Percentiles rank a stretch among this genome's conserved stretches.
Evolutionary conservation across 2,797 vertebrate genomes (phyloP).

Genomic region (Uromys caudimaculatus): DNA sequence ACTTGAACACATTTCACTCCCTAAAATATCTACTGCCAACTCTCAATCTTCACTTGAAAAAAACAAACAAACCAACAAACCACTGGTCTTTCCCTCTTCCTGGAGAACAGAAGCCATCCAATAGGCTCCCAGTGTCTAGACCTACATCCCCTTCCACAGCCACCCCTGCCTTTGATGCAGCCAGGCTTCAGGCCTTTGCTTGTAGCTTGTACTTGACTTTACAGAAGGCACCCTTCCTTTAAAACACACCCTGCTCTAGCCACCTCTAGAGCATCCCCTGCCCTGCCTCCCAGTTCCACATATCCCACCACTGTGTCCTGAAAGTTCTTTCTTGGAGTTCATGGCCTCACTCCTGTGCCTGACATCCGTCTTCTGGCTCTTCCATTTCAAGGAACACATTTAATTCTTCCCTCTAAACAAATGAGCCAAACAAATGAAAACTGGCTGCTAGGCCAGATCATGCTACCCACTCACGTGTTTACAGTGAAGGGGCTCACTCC

Average conservation of each 20-base stretch:
- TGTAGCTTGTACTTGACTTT: neutral
- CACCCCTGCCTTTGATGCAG: neutral
- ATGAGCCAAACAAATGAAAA: neutral
- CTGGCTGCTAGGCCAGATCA: neutral
- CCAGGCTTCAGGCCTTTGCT: neutral
- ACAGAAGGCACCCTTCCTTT: neutral
- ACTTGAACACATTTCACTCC: neutral
- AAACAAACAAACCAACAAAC: neutral
- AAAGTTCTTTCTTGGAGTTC: neutral
- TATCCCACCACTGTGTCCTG: neutral
- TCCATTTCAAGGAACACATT: neutral
- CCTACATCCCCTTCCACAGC: neutral
- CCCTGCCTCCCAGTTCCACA: neutral
- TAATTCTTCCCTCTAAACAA: constrained; percentile 1
- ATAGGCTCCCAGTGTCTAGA: neutral
- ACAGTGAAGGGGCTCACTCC: neutral
- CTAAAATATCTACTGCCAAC: neutral
- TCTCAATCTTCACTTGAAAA: neutral
- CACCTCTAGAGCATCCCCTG: neutral
- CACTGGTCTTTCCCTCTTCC: neutral
- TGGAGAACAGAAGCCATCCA: neutral
- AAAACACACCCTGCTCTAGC: fast-evolving
- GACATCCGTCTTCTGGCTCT: neutral
- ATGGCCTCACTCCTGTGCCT: neutral
- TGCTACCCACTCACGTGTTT: neutral